These are phyloP conservation scores for Thamnaconus septentrionalis DNA, from an alignment of 2,113 vertebrate species.

Conservation along the genomic window DNA sequence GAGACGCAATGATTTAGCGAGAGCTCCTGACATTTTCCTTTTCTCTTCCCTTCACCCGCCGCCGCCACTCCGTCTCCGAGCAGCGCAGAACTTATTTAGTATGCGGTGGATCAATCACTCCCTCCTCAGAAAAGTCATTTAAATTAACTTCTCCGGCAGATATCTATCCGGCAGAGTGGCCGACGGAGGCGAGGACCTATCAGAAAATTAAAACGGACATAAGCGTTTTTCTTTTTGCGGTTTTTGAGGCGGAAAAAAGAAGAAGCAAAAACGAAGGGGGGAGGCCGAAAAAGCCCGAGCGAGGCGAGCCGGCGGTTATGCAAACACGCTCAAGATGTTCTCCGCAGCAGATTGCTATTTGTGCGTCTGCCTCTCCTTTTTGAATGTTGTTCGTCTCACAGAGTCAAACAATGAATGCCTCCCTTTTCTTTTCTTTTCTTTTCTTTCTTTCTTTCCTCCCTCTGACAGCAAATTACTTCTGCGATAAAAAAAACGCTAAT, in stretches of 20 bases:
- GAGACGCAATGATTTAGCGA: conserved; percentile 31
- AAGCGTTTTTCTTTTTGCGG: conserved; percentile 1
- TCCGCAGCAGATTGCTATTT: conserved; percentile 40
- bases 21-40: conserved; percentile 52
- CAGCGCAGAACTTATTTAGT: conserved; percentile 58
- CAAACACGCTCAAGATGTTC: conserved; percentile 23
- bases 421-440: conserved; percentile 15
- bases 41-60: conserved; percentile 54
- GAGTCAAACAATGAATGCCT: conserved; percentile 33
- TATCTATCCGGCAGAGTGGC: conserved; percentile 63
- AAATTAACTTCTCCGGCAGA: conserved; percentile 68
- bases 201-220: conserved; percentile 67
- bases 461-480: conserved; percentile 20
- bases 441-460: neutral
- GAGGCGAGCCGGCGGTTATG: no score
- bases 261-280: conserved; percentile 39
- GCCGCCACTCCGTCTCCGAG: conserved; percentile 49
- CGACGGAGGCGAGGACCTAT: conserved; percentile 59
- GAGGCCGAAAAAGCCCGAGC: conserved; percentile 33
- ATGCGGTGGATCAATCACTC: conserved; percentile 65
- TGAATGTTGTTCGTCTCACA: conserved; percentile 28
- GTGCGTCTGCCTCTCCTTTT: conserved; percentile 1
- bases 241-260: conserved; percentile 54
- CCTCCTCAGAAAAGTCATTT: conserved; percentile 66
- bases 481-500: no score